phyloP scores from a whole-genome alignment of 1,140 invertebrate genomes.

The Lepidostoma basale region DNA sequence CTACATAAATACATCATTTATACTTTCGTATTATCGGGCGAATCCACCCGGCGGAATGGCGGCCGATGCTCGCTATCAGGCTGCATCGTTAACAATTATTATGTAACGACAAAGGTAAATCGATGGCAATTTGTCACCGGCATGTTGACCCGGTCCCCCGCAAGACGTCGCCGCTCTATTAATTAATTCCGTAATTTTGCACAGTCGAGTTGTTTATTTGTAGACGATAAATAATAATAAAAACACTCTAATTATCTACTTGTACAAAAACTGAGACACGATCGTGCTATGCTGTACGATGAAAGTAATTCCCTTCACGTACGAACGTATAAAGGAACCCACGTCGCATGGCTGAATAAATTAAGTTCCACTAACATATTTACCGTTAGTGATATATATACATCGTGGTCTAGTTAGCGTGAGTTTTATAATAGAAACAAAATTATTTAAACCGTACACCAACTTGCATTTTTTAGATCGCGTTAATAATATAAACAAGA shows the following conservation, averaged over 20 bases:
- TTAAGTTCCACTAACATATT: neutral
- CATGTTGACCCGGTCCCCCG: too few relatives aligned
- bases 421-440: too few relatives aligned
- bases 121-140: neutral
- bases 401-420: neutral
- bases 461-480: too few relatives aligned
- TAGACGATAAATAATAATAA: too few relatives aligned
- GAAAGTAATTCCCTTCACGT: neutral
- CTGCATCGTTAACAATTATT: neutral
- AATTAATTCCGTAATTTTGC: too few relatives aligned
- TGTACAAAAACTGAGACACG: too few relatives aligned
- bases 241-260: too few relatives aligned
- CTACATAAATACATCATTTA: slow-evolving; percentile 26
- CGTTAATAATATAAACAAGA: too few relatives aligned
- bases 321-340: neutral
- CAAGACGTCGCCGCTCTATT: too few relatives aligned
- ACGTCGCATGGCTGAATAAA: neutral
- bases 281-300: too few relatives aligned
- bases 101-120: slow-evolving; percentile 4
- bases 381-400: neutral
- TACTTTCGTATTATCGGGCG: slow-evolving; percentile 28
- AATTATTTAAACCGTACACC: too few relatives aligned
- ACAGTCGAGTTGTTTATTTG: too few relatives aligned
- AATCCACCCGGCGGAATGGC: neutral
- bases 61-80: neutral